These are phyloP conservation scores for Balearica regulorum DNA, from an alignment of 2,797 vertebrate genomes.

Conservation along the genomic window DNA sequence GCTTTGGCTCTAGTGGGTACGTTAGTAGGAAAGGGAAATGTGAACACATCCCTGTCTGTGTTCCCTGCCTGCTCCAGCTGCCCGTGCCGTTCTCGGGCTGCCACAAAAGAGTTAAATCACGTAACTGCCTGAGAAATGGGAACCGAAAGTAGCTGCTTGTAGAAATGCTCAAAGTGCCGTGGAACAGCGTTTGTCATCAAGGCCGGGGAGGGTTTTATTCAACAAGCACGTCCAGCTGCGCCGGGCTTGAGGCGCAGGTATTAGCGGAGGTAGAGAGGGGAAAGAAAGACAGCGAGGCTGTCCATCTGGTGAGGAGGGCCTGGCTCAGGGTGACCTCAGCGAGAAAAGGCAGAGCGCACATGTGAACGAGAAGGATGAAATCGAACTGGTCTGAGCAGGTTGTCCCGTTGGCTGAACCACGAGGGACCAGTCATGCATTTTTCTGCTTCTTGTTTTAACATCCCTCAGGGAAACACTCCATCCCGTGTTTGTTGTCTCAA, in stretches of 20 bases:
- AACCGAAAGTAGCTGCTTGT: conserved; percentile 62
- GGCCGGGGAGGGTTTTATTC: neutral
- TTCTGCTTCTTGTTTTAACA: neutral
- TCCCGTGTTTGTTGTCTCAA: conserved; percentile 3
- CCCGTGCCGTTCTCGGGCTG: neutral
- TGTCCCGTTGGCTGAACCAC: neutral
- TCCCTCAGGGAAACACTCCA: neutral
- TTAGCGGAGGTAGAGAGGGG: neutral
- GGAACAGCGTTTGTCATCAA: conserved; percentile 1
- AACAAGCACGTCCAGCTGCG: neutral
- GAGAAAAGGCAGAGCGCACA: neutral
- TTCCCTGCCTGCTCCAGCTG: neutral
- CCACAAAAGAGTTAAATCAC: conserved; percentile 63
- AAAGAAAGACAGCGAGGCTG: neutral
- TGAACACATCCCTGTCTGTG: neutral
- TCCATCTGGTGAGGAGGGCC: neutral
- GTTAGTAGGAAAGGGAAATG: neutral
- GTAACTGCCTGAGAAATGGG: conserved; percentile 57
- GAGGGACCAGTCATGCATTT: conserved; percentile 6
- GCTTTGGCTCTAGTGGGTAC: neutral
- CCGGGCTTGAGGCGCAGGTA: neutral
- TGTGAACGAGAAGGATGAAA: neutral
- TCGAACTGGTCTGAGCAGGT: neutral
- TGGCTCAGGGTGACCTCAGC: neutral
- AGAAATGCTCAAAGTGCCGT: neutral